Conservation (phyloP, 2,797 vertebrate species). For the Tangara arthus region DNA sequence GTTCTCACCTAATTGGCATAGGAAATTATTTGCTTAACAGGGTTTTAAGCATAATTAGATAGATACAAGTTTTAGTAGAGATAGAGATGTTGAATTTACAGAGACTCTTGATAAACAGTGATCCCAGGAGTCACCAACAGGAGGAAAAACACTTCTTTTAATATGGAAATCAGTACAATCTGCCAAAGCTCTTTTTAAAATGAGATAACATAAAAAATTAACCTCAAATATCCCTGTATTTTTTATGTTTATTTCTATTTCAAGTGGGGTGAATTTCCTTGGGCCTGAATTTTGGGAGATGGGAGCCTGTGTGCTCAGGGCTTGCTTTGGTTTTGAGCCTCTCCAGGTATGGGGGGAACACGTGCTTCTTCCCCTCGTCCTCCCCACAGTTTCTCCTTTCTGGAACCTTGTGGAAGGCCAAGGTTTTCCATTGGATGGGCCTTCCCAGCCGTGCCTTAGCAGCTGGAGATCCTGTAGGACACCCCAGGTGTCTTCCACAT, state of each 20-base stretch:
- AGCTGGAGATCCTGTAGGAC: background rate
- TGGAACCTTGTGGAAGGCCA: background rate
- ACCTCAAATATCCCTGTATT: background rate
- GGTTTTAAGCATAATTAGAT: background rate
- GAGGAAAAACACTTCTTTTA: background rate
- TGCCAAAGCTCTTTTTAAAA: background rate
- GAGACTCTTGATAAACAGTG: background rate
- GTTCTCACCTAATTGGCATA: background rate
- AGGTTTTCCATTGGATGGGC: background rate
- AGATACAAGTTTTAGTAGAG: background rate
- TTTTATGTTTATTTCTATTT: background rate
- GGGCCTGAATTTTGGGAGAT: background rate
- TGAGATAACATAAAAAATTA: background rate
- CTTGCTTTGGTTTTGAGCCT: background rate
- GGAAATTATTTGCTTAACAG: background rate
- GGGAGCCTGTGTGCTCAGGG: background rate
- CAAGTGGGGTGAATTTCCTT: background rate
- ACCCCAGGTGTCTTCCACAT: rapidly evolving
- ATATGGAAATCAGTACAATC: background rate
- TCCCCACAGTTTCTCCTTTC: background rate
- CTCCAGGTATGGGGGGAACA: rapidly evolving
- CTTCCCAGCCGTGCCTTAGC: background rate
- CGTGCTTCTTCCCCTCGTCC: rapidly evolving
- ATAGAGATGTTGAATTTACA: background rate
- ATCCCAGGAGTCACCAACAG: background rate